Conservation (phyloP, 2,797 vertebrate genomes). For the Spheniscus humboldti region DNA sequence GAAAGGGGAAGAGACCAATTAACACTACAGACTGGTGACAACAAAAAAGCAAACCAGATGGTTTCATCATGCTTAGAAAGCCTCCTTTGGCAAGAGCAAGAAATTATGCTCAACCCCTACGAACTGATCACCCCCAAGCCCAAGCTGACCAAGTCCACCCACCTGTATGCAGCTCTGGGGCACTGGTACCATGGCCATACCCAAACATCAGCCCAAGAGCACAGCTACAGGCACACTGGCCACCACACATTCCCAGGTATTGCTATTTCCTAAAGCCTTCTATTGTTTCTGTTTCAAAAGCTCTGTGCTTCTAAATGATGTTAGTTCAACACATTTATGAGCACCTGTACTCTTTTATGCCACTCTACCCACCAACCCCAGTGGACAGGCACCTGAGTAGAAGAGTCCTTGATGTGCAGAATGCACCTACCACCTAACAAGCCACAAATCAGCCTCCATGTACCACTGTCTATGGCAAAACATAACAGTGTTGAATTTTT, state of each 20-base stretch:
- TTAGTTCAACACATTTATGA: background rate
- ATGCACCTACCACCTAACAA: background rate
- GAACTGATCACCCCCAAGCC: too few species aligned
- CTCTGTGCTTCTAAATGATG: background rate
- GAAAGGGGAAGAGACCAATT: background rate
- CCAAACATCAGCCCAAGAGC: background rate
- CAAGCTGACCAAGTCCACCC: background rate
- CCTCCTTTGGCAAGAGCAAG: too few species aligned
- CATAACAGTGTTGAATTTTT: too few species aligned
- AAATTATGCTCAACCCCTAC: background rate
- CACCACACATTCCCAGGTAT: accelerated
- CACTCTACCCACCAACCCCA: background rate
- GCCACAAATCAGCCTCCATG: background rate
- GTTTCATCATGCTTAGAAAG: background rate
- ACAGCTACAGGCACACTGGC: background rate
- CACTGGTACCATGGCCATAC: background rate
- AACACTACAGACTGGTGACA: background rate
- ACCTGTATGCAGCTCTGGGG: accelerated
- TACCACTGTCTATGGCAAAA: background rate
- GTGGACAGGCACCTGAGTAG: background rate
- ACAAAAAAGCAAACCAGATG: accelerated
- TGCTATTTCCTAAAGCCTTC: background rate
- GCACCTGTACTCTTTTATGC: background rate
- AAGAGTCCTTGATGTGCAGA: background rate
- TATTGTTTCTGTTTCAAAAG: background rate